Percentiles rank a stretch among this genome's conserved stretches.
Evolutionary conservation across 2,888 invertebrate genomes (phyloP).

Genomic region (Agapostemon virescens): DNA sequence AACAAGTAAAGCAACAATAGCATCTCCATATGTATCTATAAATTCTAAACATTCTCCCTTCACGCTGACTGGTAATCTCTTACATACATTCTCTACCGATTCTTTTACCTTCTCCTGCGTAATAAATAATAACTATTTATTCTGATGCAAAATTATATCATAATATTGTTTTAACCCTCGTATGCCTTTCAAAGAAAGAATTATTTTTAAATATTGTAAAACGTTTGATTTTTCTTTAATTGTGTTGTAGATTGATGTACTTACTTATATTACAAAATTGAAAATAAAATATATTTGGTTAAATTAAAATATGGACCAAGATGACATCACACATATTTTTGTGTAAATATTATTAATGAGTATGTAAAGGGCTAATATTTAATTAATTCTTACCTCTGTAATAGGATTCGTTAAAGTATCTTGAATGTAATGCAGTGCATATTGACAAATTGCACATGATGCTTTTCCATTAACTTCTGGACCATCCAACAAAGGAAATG

Average conservation of each 20-base stretch:
- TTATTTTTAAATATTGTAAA: neutral
- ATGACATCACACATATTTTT: neutral
- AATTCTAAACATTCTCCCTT: conserved; percentile 87
- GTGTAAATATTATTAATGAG: neutral
- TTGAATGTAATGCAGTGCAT: conserved; percentile 90
- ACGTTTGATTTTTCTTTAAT: neutral
- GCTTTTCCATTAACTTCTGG: conserved; percentile 79
- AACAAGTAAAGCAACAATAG: conserved; percentile 88
- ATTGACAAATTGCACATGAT: conserved; percentile 90
- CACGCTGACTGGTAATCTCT: conserved; percentile 84
- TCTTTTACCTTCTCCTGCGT: conserved; percentile 86
- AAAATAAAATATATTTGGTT: neutral
- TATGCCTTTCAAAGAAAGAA: neutral
- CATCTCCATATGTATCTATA: conserved; percentile 89
- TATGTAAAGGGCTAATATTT: neutral
- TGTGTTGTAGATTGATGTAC: neutral
- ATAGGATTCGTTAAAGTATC: conserved; percentile 85
- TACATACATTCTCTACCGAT: conserved; percentile 87
- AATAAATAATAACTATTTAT: conserved; percentile 79
- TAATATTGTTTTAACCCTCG: neutral
- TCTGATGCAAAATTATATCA: neutral
- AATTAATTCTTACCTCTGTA: conserved; percentile 83
- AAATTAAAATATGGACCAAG: neutral
- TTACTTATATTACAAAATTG: neutral
- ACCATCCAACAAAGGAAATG: conserved; percentile 58